Percentiles rank a stretch among this genome's conserved stretches.
Conservation (phyloP, 2,888 invertebrate species). For the Stegana nigrithorax region DNA sequence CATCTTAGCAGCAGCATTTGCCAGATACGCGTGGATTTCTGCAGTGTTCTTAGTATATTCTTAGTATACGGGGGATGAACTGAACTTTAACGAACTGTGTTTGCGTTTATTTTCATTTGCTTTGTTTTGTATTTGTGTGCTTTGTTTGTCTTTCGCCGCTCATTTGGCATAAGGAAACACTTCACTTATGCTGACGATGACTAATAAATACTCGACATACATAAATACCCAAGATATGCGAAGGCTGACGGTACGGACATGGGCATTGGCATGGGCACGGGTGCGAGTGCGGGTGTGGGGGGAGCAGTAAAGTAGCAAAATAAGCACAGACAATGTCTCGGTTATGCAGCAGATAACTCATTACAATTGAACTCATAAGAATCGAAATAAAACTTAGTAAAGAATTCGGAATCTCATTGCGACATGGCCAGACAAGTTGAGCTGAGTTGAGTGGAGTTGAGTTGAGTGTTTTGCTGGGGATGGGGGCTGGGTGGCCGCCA, state of each 20-base stretch:
- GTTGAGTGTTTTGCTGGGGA: too few relatives aligned
- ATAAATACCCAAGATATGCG: constrained; percentile 47
- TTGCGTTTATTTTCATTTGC: too few relatives aligned
- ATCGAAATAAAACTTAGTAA: too few relatives aligned
- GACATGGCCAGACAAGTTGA: too few relatives aligned
- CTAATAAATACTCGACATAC: constrained; percentile 56
- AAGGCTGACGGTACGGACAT: not conserved
- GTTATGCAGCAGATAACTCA: too few relatives aligned
- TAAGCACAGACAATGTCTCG: not conserved
- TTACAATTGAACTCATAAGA: too few relatives aligned
- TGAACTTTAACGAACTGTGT: not conserved
- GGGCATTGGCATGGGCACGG: not conserved
- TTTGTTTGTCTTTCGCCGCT: not conserved
- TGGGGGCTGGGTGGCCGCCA: too few relatives aligned
- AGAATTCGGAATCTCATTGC: too few relatives aligned
- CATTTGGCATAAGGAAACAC: constrained; percentile 29
- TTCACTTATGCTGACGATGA: constrained; percentile 60
- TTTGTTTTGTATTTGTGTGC: not conserved
- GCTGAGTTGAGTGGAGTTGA: too few relatives aligned
- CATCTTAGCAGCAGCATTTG: too few relatives aligned
- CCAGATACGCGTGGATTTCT: too few relatives aligned
- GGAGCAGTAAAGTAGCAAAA: not conserved
- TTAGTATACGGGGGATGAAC: not conserved
- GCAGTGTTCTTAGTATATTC: not conserved
- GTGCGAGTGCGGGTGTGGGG: too few relatives aligned